Evolutionary conservation across 2,888 invertebrate species (phyloP).

Genomic region (Rambutsinella grinnellia): DNA sequence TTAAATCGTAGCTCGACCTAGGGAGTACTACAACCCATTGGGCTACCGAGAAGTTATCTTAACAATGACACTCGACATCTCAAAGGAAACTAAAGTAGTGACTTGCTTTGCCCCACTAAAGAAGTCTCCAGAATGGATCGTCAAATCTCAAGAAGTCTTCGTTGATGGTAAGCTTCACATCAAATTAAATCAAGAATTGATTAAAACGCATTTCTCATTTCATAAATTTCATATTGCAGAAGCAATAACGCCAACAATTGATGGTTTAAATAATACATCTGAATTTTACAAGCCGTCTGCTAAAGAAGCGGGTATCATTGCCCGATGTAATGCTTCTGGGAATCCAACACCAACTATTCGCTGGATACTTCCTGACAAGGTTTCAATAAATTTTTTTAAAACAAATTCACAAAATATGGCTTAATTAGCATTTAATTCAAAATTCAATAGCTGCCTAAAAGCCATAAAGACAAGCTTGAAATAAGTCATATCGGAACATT

Average conservation of each 20-base stretch:
- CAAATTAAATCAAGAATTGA: too few relatives aligned
- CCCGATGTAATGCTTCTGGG: conserved; percentile 32
- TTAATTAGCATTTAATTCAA: too few relatives aligned
- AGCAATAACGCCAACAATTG: conserved; percentile 25
- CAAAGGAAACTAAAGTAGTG: conserved; percentile 3
- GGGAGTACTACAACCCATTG: conserved; percentile 8
- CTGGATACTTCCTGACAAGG: conserved; percentile 31
- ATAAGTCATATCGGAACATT: too few relatives aligned
- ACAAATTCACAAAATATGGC: too few relatives aligned
- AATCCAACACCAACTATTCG: conserved; percentile 38
- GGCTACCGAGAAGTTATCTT: conserved; percentile 35
- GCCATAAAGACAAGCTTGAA: neutral
- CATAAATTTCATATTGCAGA: conserved; percentile 10
- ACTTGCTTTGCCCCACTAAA: conserved; percentile 42
- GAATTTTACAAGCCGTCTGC: neutral
- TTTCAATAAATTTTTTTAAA: neutral
- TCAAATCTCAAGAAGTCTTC: neutral
- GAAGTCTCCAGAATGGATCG: conserved; percentile 13
- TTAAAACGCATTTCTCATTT: too few relatives aligned
- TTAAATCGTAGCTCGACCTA: neutral
- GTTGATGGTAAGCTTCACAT: too few relatives aligned
- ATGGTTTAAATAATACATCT: neutral
- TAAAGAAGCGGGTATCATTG: neutral
- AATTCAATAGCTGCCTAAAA: neutral
- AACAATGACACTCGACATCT: conserved; percentile 1